Evolutionary conservation across 37 sponge, comb jelly and placozoan genomes (phyloP), one percentile per base, ranked within the genome.

Genomic region (Agelas oroides): DNA sequence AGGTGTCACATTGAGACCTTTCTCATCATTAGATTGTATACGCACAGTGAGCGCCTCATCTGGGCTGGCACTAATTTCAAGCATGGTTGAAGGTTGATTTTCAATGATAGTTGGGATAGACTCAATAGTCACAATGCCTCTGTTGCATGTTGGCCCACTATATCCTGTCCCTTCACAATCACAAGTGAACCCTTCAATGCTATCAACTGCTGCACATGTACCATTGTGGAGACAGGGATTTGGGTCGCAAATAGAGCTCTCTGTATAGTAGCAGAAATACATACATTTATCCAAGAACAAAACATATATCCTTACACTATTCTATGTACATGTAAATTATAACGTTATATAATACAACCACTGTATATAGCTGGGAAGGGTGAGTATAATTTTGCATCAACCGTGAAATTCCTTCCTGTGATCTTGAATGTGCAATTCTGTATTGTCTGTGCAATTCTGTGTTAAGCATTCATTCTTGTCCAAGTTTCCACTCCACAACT

Each of bases 161-260:
- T 41, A 78, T 2, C 79, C 79, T 15, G 79, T 78, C 15, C 79
- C 79, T 16, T 78, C 52, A 38, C 79, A 78, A 35, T 61, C 40
- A 78, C 79, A 78, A 1, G 3, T 28, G 18, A 62, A 61, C 32
- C 15, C 6, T 12, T 24, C 23, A 36, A 23, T 39, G 36, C 21
- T 12, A 63, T 15, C 32, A 21, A 15, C 36, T 37, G 3, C 52
- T 20, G 17, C 62, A 25, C 79, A 78, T 1, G 16, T 31, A 35
- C 79, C 79, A 40, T 39, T 20, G 25, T 78, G 38, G 8, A 16
- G 14, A 78, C 79, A 78, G 23, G 79, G 79, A 78, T 78, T 64
- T n/a, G 65, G 40, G 19, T n/a, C 20, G 25, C 77, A 76, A 2
- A 35, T 17, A 23, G 8, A 8, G 56, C 19, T 30, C 39, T 59